phyloP scores from a whole-genome alignment of 2,113 vertebrate species.

The Australoheros scitulus region DNA sequence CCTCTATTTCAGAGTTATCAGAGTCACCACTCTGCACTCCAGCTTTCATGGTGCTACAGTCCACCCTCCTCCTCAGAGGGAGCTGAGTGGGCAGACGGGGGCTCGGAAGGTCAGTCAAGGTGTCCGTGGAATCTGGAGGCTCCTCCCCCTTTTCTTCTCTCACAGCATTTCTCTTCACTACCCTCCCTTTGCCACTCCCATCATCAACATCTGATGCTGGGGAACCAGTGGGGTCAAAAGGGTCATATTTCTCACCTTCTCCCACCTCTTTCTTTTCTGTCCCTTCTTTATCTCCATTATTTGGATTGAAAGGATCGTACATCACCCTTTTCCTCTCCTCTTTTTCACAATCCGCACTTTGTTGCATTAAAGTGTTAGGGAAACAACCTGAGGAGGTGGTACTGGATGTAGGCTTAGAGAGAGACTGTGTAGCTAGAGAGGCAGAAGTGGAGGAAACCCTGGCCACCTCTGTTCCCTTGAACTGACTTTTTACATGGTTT shows the following conservation, averaged over 20 bases:
- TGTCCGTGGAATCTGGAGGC: slow-evolving; percentile 71
- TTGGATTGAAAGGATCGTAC: slow-evolving; percentile 90
- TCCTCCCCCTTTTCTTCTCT: slow-evolving; percentile 63
- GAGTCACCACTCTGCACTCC: slow-evolving; percentile 60
- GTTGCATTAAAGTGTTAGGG: slow-evolving; percentile 14
- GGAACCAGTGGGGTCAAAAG: slow-evolving; percentile 92
- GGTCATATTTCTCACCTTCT: slow-evolving; percentile 91
- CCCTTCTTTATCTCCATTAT: slow-evolving; percentile 77
- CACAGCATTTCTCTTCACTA: background rate
- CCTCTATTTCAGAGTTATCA: slow-evolving; percentile 89
- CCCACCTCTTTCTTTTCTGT: slow-evolving; percentile 60
- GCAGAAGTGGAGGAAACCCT: slow-evolving; percentile 75
- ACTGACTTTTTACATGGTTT: slow-evolving; percentile 56
- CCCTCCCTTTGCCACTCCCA: background rate
- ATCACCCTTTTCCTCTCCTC: slow-evolving; percentile 76
- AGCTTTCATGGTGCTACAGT: slow-evolving; percentile 41
- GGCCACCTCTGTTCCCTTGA: slow-evolving; percentile 25
- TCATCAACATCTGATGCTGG: slow-evolving; percentile 74
- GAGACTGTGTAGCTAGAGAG: slow-evolving; percentile 39
- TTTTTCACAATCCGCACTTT: slow-evolving; percentile 31
- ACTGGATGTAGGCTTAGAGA: slow-evolving; percentile 17
- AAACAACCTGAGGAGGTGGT: slow-evolving; percentile 32
- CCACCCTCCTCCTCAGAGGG: slow-evolving; percentile 68
- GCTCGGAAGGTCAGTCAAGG: slow-evolving; percentile 52
- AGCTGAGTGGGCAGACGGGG: slow-evolving; percentile 42